phyloP scores from a whole-genome alignment of 2,797 vertebrate species.

The Micromesistius poutassou region DNA sequence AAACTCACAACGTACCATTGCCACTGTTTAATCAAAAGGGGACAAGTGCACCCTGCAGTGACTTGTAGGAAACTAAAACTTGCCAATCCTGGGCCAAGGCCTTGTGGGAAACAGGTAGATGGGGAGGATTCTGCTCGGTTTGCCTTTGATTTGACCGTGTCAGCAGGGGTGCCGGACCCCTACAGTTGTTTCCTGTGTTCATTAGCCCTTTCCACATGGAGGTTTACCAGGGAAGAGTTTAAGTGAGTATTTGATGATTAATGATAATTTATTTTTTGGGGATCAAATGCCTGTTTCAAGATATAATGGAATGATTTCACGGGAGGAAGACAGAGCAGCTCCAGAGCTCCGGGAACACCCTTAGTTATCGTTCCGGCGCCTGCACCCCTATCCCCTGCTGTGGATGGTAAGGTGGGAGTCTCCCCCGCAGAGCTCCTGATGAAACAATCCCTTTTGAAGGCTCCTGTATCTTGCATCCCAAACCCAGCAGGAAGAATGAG shows the following conservation, averaged over 20 bases:
- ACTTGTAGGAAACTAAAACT: background rate
- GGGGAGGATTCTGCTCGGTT: background rate
- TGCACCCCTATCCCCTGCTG: background rate
- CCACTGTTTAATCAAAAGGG: background rate
- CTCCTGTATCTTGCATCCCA: background rate
- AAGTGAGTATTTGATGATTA: background rate
- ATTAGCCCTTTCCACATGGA: background rate
- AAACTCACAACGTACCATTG: background rate
- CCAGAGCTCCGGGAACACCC: background rate
- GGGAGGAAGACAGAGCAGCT: too few species aligned
- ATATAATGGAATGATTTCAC: background rate
- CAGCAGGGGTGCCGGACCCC: background rate
- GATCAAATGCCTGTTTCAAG: background rate
- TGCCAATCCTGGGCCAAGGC: background rate
- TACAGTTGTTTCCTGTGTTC: background rate
- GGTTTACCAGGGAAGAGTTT: background rate
- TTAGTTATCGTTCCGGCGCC: background rate
- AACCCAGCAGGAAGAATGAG: background rate
- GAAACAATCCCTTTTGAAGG: slow-evolving; percentile 1
- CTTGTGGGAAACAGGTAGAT: background rate
- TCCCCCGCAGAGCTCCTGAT: background rate
- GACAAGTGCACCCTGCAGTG: background rate
- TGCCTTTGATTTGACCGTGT: background rate
- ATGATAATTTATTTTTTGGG: background rate
- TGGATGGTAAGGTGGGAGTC: background rate